Evolutionary conservation across 2,797 vertebrate species (phyloP).

Genomic region (Sebastiscus albofasciatus): DNA sequence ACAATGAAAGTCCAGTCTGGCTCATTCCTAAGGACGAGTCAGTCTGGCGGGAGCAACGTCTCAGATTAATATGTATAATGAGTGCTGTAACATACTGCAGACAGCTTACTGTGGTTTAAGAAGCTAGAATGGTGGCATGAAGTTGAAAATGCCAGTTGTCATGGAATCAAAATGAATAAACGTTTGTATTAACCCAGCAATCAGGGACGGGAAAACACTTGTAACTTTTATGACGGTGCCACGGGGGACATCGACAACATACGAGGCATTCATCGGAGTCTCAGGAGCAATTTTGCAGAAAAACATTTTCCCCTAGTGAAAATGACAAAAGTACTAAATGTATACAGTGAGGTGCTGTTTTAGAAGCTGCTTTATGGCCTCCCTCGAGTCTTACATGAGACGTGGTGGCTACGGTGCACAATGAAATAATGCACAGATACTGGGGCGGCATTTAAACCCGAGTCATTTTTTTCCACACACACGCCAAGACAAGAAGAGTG

Average conservation of each 20-base stretch:
- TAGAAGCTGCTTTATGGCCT: slow-evolving; percentile 65
- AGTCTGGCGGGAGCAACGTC: slow-evolving; percentile 2
- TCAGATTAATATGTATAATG: slow-evolving; percentile 17
- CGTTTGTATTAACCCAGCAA: slow-evolving; percentile 56
- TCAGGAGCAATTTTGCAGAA: slow-evolving; percentile 21
- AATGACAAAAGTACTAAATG: slow-evolving; percentile 68
- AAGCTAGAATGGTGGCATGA: background rate
- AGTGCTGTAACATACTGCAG: background rate
- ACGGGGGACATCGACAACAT: slow-evolving; percentile 58
- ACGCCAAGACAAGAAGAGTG: slow-evolving; percentile 42
- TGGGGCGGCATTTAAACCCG: slow-evolving; percentile 16
- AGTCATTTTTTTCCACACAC: slow-evolving; percentile 18
- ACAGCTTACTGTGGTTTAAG: slow-evolving; percentile 1
- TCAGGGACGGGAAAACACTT: slow-evolving; percentile 53
- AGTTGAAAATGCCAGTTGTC: slow-evolving; percentile 27
- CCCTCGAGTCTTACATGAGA: slow-evolving; percentile 54
- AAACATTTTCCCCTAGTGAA: slow-evolving; percentile 66
- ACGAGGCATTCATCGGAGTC: slow-evolving; percentile 63
- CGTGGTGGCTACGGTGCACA: slow-evolving; percentile 37
- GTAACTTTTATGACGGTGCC: slow-evolving; percentile 68
- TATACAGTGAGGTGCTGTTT: slow-evolving; percentile 68
- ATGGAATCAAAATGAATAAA: slow-evolving; percentile 69
- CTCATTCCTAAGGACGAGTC: background rate
- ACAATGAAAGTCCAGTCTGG: slow-evolving; percentile 9
- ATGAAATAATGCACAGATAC: slow-evolving; percentile 64